These are phyloP conservation scores for Anas bernieri DNA, from an alignment of 2,797 vertebrate species.

Conservation along the genomic window DNA sequence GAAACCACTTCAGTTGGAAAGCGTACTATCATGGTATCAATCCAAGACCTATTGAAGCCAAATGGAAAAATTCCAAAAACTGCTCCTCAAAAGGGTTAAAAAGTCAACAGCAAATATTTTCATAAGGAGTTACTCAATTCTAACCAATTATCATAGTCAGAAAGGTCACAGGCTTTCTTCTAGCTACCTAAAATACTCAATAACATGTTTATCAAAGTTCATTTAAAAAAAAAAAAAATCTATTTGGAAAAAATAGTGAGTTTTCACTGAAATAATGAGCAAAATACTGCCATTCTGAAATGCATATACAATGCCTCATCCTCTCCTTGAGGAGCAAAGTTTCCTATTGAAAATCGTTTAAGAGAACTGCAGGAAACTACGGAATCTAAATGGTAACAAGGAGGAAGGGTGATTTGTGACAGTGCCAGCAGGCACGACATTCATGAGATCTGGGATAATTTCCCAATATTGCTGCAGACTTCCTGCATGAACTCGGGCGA, in stretches of 20 bases:
- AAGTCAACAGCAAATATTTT: slow-evolving; percentile 21
- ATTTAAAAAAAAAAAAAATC: not conserved
- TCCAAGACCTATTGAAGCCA: slow-evolving; percentile 10
- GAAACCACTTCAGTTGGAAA: slow-evolving; percentile 15
- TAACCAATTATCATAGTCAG: not conserved
- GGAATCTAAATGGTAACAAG: not conserved
- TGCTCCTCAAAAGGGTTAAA: slow-evolving; percentile 44
- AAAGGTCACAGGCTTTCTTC: slow-evolving; percentile 20
- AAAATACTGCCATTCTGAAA: not conserved
- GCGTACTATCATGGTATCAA: not conserved
- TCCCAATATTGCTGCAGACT: not conserved
- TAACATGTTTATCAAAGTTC: not conserved
- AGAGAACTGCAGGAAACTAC: not conserved
- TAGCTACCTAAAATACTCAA: not conserved
- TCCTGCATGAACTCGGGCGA: not conserved
- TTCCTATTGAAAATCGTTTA: not conserved
- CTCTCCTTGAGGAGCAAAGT: not conserved
- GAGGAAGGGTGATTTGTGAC: not conserved
- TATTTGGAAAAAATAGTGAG: not conserved
- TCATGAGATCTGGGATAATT: not conserved
- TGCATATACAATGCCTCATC: not conserved
- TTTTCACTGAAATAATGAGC: not conserved
- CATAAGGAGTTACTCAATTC: not conserved
- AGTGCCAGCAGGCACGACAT: not conserved
- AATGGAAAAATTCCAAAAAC: slow-evolving; percentile 1